Conservation (phyloP, 2,888 invertebrate species). For the Pocota personata region DNA sequence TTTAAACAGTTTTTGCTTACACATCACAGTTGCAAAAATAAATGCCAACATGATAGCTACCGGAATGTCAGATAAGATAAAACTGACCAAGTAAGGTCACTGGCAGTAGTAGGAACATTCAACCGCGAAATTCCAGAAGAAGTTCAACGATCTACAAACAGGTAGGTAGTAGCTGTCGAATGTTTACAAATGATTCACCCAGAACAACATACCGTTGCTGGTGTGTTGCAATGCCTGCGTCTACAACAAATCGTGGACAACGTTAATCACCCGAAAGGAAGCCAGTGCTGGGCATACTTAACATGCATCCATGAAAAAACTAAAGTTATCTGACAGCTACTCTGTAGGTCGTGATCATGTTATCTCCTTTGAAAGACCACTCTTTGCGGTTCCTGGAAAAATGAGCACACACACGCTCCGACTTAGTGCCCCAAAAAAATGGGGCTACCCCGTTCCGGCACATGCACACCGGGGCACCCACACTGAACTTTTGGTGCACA, state of each 20-base stretch:
- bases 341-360: conserved; percentile 71
- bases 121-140: conserved; percentile 30
- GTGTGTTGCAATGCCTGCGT: conserved; percentile 11
- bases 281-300: conserved; percentile 19
- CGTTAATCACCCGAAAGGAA: conserved; percentile 65
- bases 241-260: conserved; percentile 48
- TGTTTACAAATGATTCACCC: conserved; percentile 71
- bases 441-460: conserved; percentile 45
- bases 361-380: conserved; percentile 36
- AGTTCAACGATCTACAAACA: conserved; percentile 61
- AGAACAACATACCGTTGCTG: conserved; percentile 49
- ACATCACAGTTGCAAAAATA: background rate
- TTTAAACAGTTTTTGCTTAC: background rate
- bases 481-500: conserved; percentile 18
- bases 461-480: conserved; percentile 51
- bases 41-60: conserved; percentile 41
- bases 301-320: conserved; percentile 36
- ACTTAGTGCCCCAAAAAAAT: conserved; percentile 30
- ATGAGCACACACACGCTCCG: background rate
- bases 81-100: conserved; percentile 35
- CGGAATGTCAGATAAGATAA: conserved; percentile 43
- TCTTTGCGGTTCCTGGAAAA: conserved; percentile 52
- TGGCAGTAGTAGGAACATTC: background rate
- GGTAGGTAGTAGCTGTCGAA: conserved; percentile 58
- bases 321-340: conserved; percentile 53